Conservation (phyloP, 2,797 vertebrate genomes). For the Spea hammondii region DNA sequence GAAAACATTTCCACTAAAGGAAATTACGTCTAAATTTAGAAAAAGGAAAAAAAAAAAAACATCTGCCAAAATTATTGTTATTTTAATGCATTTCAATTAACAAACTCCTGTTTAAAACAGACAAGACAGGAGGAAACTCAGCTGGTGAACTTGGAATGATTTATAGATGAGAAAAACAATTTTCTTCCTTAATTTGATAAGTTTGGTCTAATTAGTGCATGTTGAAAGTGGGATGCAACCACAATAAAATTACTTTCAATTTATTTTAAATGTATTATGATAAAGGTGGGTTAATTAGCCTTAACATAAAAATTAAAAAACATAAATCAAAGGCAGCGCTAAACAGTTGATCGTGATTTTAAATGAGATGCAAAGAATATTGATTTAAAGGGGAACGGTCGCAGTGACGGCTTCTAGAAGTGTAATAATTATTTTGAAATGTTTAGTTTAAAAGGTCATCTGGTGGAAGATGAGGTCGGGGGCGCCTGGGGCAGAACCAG, state of each 20-base stretch:
- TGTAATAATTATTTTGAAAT: no score
- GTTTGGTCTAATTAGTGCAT: neutral
- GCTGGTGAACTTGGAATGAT: constrained; percentile 1
- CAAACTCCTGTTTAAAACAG: constrained; percentile 4
- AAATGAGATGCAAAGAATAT: no score
- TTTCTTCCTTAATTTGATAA: constrained; percentile 10
- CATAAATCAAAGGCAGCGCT: no score
- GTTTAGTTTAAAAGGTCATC: no score
- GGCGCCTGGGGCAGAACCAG: no score
- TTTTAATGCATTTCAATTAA: constrained; percentile 24
- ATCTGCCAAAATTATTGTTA: constrained; percentile 13
- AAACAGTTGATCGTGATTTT: no score
- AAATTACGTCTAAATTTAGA: constrained; percentile 20
- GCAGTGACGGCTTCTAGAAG: no score
- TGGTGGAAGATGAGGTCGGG: no score
- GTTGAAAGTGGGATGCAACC: neutral
- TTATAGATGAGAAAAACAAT: neutral
- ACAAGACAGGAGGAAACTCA: constrained; percentile 5
- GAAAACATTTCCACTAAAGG: neutral
- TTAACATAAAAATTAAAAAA: no score
- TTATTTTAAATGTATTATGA: neutral
- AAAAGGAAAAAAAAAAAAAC: neutral
- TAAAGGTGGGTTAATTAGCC: neutral
- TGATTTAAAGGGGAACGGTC: no score
- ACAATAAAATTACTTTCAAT: neutral